These are phyloP conservation scores for Oscheius sp. DNA, from an alignment of 2,888 invertebrate species.

Conservation along the genomic window DNA sequence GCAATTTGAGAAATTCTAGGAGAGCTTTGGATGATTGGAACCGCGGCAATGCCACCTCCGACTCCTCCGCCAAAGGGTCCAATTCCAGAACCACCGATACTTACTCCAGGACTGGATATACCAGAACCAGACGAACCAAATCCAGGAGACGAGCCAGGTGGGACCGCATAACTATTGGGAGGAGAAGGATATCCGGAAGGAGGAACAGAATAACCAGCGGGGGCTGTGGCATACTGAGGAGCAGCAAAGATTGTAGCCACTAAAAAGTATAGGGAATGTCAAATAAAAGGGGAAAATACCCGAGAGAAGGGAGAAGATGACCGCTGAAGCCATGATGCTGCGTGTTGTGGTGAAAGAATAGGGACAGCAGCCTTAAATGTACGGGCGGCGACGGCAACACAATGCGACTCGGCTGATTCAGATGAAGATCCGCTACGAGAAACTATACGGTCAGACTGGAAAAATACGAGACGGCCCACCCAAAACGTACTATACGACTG, in stretches of 20 bases:
- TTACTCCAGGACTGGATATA: not conserved
- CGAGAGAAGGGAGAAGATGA: conserved; percentile 2
- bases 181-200: not conserved
- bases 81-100: not conserved
- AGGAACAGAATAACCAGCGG: not conserved
- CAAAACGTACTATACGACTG: conserved; percentile 21
- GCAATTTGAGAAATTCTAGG: no score
- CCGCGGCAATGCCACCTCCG: not conserved
- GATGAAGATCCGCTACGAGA: conserved; percentile 15
- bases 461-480: conserved; percentile 26
- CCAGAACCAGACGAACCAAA: not conserved
- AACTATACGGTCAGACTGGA: conserved; percentile 27
- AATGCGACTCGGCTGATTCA: conserved; percentile 27
- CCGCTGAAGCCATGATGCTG: conserved; percentile 4
- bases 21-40: no score
- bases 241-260: not conserved
- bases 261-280: not conserved
- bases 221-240: not conserved
- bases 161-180: not conserved
- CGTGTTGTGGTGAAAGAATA: conserved; percentile 17
- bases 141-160: not conserved
- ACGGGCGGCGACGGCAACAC: conserved; percentile 8
- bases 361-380: conserved; percentile 14
- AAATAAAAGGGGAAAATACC: not conserved
- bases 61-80: not conserved